These are phyloP conservation scores for Pantelozetes paolii DNA, from an alignment of 2,888 invertebrate species.

Conservation along the genomic window DNA sequence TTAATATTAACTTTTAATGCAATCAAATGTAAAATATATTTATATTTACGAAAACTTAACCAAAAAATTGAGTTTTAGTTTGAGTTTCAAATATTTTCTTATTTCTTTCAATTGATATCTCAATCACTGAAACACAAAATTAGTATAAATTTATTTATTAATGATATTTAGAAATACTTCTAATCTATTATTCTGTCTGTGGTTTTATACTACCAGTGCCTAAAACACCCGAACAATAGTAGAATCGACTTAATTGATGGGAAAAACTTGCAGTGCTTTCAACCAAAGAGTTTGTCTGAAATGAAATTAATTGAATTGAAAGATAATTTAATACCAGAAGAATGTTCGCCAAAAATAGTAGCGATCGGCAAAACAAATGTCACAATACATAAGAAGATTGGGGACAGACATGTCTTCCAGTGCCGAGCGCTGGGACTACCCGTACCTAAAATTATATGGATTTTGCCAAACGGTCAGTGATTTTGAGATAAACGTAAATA, in stretches of 20 bases:
- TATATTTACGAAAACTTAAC: no score
- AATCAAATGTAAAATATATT: no score
- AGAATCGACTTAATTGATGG: slow-evolving; percentile 26
- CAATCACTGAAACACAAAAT: no score
- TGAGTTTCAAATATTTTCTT: no score
- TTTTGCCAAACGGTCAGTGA: slow-evolving; percentile 51
- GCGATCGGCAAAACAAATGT: slow-evolving; percentile 38
- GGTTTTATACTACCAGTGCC: slow-evolving; percentile 18
- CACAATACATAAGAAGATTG: slow-evolving; percentile 45
- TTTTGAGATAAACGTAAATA: no score
- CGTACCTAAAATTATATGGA: slow-evolving; percentile 53
- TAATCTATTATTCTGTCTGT: background rate
- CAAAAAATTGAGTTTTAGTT: no score
- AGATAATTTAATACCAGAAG: slow-evolving; percentile 48
- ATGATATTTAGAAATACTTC: background rate
- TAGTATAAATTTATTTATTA: no score
- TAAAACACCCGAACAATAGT: slow-evolving; percentile 29
- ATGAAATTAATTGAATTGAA: slow-evolving; percentile 49
- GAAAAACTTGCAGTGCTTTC: slow-evolving; percentile 48
- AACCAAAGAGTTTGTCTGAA: slow-evolving; percentile 49
- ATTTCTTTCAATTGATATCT: no score
- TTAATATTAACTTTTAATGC: background rate
- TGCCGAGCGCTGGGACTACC: slow-evolving; percentile 56
- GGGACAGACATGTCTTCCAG: slow-evolving; percentile 47
- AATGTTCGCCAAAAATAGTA: slow-evolving; percentile 48